Evolutionary conservation across 2,797 vertebrate species (phyloP).

Genomic region (Sphenodon punctatus): DNA sequence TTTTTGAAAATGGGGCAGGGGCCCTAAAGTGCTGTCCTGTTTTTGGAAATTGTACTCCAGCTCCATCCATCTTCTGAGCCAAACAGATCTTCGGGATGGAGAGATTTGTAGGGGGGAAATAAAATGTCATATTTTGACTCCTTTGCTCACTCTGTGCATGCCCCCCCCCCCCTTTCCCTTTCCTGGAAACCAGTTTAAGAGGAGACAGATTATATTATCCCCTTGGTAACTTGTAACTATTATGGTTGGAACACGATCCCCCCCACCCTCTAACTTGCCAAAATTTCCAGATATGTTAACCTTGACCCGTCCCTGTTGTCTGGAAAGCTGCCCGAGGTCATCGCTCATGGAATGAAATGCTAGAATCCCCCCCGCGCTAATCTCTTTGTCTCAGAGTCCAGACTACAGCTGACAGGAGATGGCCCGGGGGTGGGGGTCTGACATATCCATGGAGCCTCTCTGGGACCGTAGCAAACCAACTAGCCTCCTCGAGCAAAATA

Average conservation of each 20-base stretch:
- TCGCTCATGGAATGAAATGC: background rate
- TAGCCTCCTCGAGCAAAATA: no score
- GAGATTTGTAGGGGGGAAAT: background rate
- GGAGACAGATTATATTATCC: background rate
- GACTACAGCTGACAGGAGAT: no score
- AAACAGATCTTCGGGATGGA: background rate
- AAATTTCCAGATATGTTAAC: conserved; percentile 18
- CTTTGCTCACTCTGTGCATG: background rate
- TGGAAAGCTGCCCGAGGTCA: background rate
- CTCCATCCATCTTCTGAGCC: background rate
- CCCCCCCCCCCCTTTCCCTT: background rate
- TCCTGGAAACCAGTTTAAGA: background rate
- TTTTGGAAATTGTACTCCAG: no score
- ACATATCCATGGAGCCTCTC: no score
- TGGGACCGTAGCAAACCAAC: no score
- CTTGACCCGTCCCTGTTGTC: background rate
- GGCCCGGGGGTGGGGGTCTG: no score
- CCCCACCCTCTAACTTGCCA: background rate
- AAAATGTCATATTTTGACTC: background rate
- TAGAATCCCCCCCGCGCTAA: fast-evolving
- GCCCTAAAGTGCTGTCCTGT: no score
- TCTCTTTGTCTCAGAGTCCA: no score
- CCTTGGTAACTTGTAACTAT: background rate
- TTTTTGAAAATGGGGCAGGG: background rate
- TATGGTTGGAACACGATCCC: background rate